Base-by-base conservation (phyloP, 1,140 invertebrate species). In the Diorhabda elongata region DNA sequence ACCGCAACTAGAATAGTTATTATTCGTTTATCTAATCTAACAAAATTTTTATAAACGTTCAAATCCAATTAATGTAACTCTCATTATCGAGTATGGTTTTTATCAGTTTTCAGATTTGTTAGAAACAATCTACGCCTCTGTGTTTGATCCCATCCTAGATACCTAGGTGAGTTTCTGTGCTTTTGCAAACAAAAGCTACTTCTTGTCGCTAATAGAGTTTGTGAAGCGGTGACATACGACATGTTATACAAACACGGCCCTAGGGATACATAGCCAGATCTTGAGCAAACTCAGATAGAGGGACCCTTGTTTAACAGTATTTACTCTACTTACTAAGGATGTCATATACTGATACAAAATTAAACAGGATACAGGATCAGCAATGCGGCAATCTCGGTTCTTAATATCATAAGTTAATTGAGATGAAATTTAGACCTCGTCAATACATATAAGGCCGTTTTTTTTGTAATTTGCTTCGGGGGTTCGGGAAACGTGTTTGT, bases 131-230 rank as follows among this genome's bases (percentile, higher is more conserved):
- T 26, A 26, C 64, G 52, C 47, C 42, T 43, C 64, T 65, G 64
- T 8, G 64, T 8, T 67, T 43, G 11, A 26, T 44, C 57, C 7
- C 8, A 60, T 11, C 42, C 61, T 67, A 65, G 59, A 66, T 75
- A 75, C 74, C 74, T 75, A 72, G 44, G 61, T 59, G 67, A 68
- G 65, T 65, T 61, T 58, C 68, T 61, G 52, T 67, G 56, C 61
- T 69, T 60, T 44, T 67, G 74, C 73, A 76, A 78, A 78, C 73
- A 75, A 65, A 73, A 70, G 73, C 73, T 70, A 77, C 72, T 75
- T 77, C 72, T 77, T 77, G 77, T 78, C 72, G 72, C 77, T 78
- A 78, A 78, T 78, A 77, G 76, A 78, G 77, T 78, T 78, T 77
- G 76, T 74, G 61, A 68, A 74, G 70, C 71, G 71, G 72, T 78